Evolutionary conservation across 2,888 invertebrate species (phyloP), one percentile per base, ranked within the genome.

Genomic region (Phanerotoma sp.): DNA sequence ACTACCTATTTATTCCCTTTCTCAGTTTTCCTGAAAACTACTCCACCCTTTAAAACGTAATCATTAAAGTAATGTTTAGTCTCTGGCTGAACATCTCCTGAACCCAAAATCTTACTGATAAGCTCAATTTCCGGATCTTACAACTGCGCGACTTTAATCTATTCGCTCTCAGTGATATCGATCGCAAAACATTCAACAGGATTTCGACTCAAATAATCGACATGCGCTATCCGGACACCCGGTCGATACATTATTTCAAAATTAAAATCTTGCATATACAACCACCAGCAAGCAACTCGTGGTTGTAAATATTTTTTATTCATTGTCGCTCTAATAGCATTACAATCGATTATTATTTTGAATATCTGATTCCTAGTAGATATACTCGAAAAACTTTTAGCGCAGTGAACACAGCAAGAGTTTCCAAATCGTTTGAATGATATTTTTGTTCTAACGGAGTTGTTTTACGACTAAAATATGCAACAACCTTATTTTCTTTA

Each of bases 281-380:
- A 40, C 64, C 63, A 66, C 71, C 71, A 72, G 7, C 71, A 54
- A 2, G 68, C 70, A 16, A 71, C 66, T 18, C 69, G 51, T 2
- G 68, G 66, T 33, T 62, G 47, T 40, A 72, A 37, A 1, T 70
- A 61, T 56, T 66, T 65, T 45, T 66, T 69, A 21, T 53, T 58
- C 5, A 65, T 66, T 10, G 66, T 72, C 7, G 65, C 68, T 13
- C 66, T 59, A 2, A 77, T 51, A 2, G 63, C 58, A 4, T 20
- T 60, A 25, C 61, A 62, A 15, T 61, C 57, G 1, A 59, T 62
- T 5, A 46, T 48, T 4, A 63, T 48, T 4, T 37, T 50, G n/a
- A 63, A 62, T 18, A n/a, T n/a, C 54, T 48, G 7, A 64, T 51
- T 1, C 58, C 57, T 15, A 62, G 33, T 2, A 62, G 7, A 21